phyloP scores from a whole-genome alignment of 2,797 vertebrate genomes.

The Squalus acanthias region DNA sequence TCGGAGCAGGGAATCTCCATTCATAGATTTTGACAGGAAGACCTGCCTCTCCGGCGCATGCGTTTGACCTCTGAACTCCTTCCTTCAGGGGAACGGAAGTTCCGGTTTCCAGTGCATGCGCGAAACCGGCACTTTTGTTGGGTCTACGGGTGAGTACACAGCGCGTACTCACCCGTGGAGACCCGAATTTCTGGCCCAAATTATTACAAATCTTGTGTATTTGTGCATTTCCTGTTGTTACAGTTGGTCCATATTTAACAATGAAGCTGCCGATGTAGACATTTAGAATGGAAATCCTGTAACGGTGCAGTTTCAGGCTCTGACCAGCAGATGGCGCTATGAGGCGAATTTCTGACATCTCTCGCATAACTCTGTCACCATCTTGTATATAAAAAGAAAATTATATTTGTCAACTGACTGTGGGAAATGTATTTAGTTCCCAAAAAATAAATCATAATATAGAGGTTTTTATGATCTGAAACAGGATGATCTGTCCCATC shows the following conservation, averaged over 20 bases:
- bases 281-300: background rate
- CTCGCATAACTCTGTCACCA: background rate
- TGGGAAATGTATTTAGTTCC: background rate
- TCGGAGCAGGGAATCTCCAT: too few species aligned
- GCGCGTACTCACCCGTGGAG: too few species aligned
- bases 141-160: too few species aligned
- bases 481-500: background rate
- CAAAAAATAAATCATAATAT: background rate
- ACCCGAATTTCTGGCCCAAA: too few species aligned
- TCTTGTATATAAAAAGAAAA: background rate
- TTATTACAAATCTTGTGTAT: background rate
- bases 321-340: background rate
- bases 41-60: too few species aligned
- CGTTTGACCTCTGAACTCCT: too few species aligned
- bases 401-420: background rate
- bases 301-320: background rate
- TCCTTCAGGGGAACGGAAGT: too few species aligned
- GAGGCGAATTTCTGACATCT: background rate
- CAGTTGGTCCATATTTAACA: background rate
- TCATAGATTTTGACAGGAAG: too few species aligned
- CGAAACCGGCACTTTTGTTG: too few species aligned
- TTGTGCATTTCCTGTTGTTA: background rate
- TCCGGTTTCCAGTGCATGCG: too few species aligned
- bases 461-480: background rate
- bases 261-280: background rate